Evolutionary conservation across 1,140 invertebrate species (phyloP).

Genomic region (Bombus fervidus): DNA sequence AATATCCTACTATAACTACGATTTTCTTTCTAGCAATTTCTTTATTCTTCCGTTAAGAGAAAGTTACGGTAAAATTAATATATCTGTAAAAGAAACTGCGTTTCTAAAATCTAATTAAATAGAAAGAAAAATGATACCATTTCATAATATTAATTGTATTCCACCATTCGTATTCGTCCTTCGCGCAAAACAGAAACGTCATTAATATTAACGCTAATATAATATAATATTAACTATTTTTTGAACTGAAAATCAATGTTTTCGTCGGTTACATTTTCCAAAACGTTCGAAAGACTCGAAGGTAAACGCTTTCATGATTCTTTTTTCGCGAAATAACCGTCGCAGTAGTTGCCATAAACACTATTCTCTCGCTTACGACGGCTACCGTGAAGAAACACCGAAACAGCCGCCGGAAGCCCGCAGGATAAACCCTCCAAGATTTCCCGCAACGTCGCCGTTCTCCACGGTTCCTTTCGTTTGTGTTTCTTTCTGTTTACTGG

Average conservation of each 20-base stretch:
- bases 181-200: neutral
- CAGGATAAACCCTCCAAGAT: conserved; percentile 61
- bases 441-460: conserved; percentile 49
- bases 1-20: too few relatives aligned
- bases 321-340: neutral
- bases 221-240: too few relatives aligned
- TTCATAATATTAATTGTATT: too few relatives aligned
- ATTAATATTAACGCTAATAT: too few relatives aligned
- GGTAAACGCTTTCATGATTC: conserved; percentile 16
- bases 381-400: conserved; percentile 40
- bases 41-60: too few relatives aligned
- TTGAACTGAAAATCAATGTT: neutral
- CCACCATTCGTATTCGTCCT: neutral
- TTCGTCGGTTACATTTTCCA: neutral
- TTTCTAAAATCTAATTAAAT: too few relatives aligned
- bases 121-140: too few relatives aligned
- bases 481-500: conserved; percentile 45
- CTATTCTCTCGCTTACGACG: conserved; percentile 35
- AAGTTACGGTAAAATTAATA: too few relatives aligned
- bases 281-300: neutral
- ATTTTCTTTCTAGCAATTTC: too few relatives aligned
- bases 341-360: conserved; percentile 41
- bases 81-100: too few relatives aligned
- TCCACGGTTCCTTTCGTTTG: conserved; percentile 7
- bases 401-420: conserved; percentile 55